phyloP scores from a whole-genome alignment of 2,113 vertebrate genomes.

The Coregonus clupeaformis region DNA sequence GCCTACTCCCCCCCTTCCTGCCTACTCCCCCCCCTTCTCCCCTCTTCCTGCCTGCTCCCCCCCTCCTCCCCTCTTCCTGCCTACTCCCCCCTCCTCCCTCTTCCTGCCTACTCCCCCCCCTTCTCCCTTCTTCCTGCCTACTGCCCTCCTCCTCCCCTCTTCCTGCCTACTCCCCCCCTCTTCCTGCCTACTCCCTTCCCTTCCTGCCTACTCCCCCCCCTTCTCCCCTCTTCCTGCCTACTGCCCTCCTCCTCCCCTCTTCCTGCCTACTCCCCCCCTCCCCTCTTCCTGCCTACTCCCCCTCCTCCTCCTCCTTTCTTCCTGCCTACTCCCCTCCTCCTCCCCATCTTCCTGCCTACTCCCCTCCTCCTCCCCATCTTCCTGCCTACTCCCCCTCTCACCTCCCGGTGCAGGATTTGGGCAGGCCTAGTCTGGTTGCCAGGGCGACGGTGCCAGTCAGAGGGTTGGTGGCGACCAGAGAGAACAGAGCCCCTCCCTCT shows the following conservation, averaged over 20 bases:
- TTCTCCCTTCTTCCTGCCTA: not conserved
- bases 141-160: no score
- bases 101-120: no score
- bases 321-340: not conserved
- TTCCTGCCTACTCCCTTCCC: no score
- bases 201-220: no score
- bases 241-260: not conserved
- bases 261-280: not conserved
- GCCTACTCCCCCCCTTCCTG: no score
- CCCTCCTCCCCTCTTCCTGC: no score
- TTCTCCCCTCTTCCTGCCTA: no score
- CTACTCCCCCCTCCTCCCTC: no score
- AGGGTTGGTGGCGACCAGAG: constrained; percentile 61
- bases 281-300: not conserved
- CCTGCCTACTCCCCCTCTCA: constrained; percentile 29
- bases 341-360: not conserved
- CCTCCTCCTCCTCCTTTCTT: not conserved
- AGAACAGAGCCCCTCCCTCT: constrained; percentile 36
- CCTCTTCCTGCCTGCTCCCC: no score
- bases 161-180: no score
- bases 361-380: not conserved
- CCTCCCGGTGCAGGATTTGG: constrained; percentile 58
- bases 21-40: no score
- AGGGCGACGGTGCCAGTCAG: constrained; percentile 43
- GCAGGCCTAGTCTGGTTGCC: constrained; percentile 40